Evolutionary conservation across 2,888 invertebrate genomes (phyloP).

Genomic region (Noctua pronuba): DNA sequence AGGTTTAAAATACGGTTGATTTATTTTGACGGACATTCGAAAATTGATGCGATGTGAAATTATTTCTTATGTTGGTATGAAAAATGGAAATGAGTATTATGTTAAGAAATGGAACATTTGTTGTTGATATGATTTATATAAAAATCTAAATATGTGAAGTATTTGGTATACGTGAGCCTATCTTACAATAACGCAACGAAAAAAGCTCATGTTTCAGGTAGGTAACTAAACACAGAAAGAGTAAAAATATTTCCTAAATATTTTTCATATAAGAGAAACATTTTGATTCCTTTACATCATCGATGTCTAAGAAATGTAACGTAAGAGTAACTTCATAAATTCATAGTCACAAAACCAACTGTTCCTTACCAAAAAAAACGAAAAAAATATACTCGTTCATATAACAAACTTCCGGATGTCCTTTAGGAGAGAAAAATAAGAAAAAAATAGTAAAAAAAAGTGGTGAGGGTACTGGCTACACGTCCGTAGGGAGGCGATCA

Average conservation of each 20-base stretch:
- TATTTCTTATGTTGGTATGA: not conserved
- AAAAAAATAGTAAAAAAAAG: slow-evolving; percentile 63
- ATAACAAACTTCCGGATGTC: slow-evolving; percentile 66
- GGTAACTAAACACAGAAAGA: not conserved
- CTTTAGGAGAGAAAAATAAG: slow-evolving; percentile 56
- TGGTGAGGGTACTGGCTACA: slow-evolving; percentile 69
- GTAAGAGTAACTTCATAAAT: not conserved
- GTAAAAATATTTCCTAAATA: not conserved
- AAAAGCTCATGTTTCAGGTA: not conserved
- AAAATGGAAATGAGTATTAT: not conserved
- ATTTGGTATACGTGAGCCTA: not conserved
- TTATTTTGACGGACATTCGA: not conserved
- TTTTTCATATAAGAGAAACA: not conserved
- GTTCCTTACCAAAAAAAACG: not conserved
- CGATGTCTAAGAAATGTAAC: not conserved
- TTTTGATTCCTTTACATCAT: not conserved
- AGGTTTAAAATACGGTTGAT: slow-evolving; percentile 1
- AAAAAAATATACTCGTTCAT: slow-evolving; percentile 34
- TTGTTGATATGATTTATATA: not conserved
- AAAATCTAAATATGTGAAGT: not conserved
- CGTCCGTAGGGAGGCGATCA: slow-evolving; percentile 77
- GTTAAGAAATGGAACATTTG: not conserved
- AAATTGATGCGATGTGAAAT: not conserved
- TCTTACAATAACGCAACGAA: not conserved
- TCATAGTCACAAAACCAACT: not conserved